Conservation (phyloP, 2,888 invertebrate species). For the Drosophila pegasa region DNA sequence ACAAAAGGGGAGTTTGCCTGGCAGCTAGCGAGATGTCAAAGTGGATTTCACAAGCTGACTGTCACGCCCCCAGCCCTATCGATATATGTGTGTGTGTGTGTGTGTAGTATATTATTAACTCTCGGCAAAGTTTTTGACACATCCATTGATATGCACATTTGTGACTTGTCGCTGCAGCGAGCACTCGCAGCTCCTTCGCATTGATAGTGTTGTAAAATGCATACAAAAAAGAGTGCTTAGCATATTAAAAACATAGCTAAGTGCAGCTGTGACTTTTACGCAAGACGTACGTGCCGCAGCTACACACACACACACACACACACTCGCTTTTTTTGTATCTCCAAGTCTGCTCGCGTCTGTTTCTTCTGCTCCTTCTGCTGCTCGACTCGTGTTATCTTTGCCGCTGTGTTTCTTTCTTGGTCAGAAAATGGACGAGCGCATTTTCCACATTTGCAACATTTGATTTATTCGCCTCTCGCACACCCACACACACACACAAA, state of each 20-base stretch:
- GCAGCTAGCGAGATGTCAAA: constrained; percentile 34
- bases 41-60: constrained; percentile 37
- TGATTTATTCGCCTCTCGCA: constrained; percentile 56
- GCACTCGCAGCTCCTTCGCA: constrained; percentile 35
- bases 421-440: constrained; percentile 54
- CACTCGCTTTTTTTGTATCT: constrained; percentile 25
- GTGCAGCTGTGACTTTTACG: constrained; percentile 64
- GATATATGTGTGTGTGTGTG: background rate
- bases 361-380: background rate
- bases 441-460: constrained; percentile 58
- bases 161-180: constrained; percentile 66
- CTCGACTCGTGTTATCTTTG: constrained; percentile 23
- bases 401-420: constrained; percentile 51
- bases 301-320: constrained; percentile 4
- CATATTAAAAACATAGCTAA: constrained; percentile 73
- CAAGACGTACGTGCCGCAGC: constrained; percentile 50
- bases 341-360: background rate
- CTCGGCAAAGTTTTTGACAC: constrained; percentile 72
- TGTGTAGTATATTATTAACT: constrained; percentile 66
- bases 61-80: background rate
- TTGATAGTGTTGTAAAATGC: constrained; percentile 74
- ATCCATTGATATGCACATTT: constrained; percentile 74
- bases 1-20: constrained; percentile 26
- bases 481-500: constrained; percentile 19
- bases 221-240: constrained; percentile 73